Evolutionary conservation across 2,113 vertebrate genomes (phyloP).

Genomic region (Athene noctua): DNA sequence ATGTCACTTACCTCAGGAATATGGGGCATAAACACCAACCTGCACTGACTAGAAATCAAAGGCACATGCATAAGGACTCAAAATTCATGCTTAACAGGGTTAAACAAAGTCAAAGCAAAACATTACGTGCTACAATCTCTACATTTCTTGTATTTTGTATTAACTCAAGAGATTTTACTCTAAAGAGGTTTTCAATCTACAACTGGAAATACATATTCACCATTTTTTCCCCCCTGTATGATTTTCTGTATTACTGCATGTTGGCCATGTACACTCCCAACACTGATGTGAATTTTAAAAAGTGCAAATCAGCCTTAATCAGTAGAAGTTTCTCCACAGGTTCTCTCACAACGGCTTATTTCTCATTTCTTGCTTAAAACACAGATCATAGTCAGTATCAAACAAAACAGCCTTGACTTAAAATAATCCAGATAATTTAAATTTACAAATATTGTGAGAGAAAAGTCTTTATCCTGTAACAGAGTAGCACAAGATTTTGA

Average conservation of each 20-base stretch:
- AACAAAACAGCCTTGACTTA: not conserved
- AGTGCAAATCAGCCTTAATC: not conserved
- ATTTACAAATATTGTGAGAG: not conserved
- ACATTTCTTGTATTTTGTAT: not conserved
- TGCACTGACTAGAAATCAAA: not conserved
- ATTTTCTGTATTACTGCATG: not conserved
- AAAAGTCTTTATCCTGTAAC: not conserved
- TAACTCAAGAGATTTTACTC: not conserved
- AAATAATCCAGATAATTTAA: not conserved
- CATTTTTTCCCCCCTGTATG: too few relatives aligned
- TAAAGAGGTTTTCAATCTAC: not conserved
- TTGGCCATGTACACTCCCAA: not conserved
- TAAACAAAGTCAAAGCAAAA: not conserved
- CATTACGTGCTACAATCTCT: not conserved
- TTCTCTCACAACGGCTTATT: not conserved
- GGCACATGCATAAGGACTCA: not conserved
- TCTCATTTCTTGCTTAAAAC: not conserved
- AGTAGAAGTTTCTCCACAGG: not conserved
- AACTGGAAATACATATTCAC: not conserved
- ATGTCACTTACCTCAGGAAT: not conserved
- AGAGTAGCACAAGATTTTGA: not conserved
- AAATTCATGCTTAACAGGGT: not conserved
- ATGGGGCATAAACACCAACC: rapidly evolving
- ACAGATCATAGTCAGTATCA: not conserved
- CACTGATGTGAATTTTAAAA: not conserved